phyloP scores from a whole-genome alignment of 2,113 vertebrate species.

The Syrrhaptes paradoxus region DNA sequence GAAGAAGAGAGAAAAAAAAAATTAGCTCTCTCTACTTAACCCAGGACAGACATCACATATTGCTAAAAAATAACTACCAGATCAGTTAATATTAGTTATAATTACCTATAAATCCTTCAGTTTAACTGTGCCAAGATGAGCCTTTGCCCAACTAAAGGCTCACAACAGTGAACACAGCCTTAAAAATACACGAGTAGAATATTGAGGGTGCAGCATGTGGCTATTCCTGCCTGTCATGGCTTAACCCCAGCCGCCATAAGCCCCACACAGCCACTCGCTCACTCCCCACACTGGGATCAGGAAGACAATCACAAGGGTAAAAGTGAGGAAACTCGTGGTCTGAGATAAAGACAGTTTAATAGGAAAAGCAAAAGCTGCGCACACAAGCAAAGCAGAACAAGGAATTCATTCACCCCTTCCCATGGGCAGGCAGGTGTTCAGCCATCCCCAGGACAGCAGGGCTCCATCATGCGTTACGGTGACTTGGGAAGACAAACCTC shows the following conservation, averaged over 20 bases:
- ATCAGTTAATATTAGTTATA: not conserved
- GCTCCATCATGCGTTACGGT: accelerated
- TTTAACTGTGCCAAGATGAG: not conserved
- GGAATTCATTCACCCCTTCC: too few relatives aligned
- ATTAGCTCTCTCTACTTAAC: too few relatives aligned
- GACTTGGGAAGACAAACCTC: not conserved
- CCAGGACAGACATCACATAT: not conserved
- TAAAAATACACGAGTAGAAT: not conserved
- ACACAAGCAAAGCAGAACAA: not conserved
- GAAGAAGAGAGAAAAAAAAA: too few relatives aligned
- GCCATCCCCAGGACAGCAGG: not conserved
- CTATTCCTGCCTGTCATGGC: not conserved
- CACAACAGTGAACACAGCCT: not conserved
- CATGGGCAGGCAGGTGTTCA: not conserved
- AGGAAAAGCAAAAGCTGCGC: accelerated
- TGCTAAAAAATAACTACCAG: not conserved
- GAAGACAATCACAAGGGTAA: too few relatives aligned
- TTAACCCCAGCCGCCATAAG: not conserved
- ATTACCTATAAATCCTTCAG: not conserved
- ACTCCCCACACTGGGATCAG: too few relatives aligned
- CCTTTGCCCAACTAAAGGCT: not conserved
- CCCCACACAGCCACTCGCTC: not conserved
- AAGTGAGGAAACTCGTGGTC: not conserved
- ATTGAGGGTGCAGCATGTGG: accelerated
- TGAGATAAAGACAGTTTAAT: not conserved